Evolutionary conservation across 2,113 vertebrate species (phyloP).

Genomic region (Oncorhynchus tshawytscha): DNA sequence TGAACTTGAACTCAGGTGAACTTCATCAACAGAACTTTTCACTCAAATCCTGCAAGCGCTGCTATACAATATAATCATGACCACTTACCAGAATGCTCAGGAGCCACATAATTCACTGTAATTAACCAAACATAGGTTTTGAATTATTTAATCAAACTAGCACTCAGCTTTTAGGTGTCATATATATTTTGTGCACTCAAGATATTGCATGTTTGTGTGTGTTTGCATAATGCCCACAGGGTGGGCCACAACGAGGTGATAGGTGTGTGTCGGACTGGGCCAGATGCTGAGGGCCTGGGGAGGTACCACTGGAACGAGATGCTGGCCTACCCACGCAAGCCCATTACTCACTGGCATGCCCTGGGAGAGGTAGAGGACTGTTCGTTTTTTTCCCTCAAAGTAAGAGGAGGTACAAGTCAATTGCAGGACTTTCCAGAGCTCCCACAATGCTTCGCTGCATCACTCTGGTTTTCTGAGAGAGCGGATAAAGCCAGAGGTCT

Average conservation of each 20-base stretch:
- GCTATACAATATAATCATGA: neutral
- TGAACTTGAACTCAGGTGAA: neutral
- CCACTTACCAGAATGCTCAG: neutral
- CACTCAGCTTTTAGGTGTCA: neutral
- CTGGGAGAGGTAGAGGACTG: slow-evolving; percentile 84
- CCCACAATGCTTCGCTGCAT: slow-evolving; percentile 7
- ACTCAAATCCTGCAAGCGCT: neutral
- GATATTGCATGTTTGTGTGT: neutral
- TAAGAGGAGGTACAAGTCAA: slow-evolving; percentile 10
- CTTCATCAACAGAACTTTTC: neutral
- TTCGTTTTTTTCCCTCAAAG: slow-evolving; percentile 15
- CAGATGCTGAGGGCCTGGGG: slow-evolving; percentile 92
- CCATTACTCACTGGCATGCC: slow-evolving; percentile 97
- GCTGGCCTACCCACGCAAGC: slow-evolving; percentile 95
- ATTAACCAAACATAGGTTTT: neutral
- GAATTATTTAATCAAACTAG: slow-evolving; percentile 10
- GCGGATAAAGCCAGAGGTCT: neutral
- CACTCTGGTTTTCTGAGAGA: neutral
- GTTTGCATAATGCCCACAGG: slow-evolving; percentile 61
- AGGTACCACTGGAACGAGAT: slow-evolving; percentile 99
- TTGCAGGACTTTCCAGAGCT: slow-evolving; percentile 15
- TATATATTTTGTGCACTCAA: neutral
- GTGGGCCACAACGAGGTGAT: slow-evolving; percentile 99
- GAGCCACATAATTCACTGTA: slow-evolving; percentile 5
- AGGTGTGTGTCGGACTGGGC: slow-evolving; percentile 87